Evolutionary conservation across 2,797 vertebrate genomes (phyloP).

Genomic region (Helarctos malayanus): DNA sequence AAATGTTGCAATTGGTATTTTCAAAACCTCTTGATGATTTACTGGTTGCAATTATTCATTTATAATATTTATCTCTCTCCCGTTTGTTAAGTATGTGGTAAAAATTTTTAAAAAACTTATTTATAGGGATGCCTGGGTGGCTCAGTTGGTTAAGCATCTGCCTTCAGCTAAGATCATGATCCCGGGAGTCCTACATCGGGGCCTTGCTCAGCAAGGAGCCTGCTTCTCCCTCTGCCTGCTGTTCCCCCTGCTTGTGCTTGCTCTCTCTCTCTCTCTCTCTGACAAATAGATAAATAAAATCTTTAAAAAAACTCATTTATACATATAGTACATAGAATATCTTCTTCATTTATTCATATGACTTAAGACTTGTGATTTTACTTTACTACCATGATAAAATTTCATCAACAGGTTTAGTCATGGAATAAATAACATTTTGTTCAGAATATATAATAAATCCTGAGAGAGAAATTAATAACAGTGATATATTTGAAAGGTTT

Average conservation of each 20-base stretch:
- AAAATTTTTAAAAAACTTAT: neutral
- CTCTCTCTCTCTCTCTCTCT: neutral
- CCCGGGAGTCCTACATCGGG: neutral
- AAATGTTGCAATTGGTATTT: neutral
- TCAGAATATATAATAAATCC: conserved; percentile 3
- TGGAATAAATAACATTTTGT: neutral
- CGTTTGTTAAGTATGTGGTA: neutral
- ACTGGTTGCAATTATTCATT: neutral
- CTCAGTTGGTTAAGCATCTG: neutral
- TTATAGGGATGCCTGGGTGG: neutral
- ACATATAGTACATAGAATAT: neutral
- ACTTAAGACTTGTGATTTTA: neutral
- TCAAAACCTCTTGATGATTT: neutral
- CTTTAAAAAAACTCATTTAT: neutral
- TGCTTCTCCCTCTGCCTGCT: neutral
- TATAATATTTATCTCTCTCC: neutral
- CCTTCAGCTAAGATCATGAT: neutral
- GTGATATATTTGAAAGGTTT: neutral
- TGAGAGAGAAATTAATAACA: neutral
- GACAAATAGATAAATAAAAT: neutral
- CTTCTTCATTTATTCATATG: neutral
- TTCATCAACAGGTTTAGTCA: neutral
- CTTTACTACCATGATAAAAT: neutral
- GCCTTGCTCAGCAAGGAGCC: neutral
- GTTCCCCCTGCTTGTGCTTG: neutral